Percentiles rank a stretch among this genome's conserved stretches.
phyloP scores from a whole-genome alignment of 2,888 invertebrate species.

The Archips xylosteana region DNA sequence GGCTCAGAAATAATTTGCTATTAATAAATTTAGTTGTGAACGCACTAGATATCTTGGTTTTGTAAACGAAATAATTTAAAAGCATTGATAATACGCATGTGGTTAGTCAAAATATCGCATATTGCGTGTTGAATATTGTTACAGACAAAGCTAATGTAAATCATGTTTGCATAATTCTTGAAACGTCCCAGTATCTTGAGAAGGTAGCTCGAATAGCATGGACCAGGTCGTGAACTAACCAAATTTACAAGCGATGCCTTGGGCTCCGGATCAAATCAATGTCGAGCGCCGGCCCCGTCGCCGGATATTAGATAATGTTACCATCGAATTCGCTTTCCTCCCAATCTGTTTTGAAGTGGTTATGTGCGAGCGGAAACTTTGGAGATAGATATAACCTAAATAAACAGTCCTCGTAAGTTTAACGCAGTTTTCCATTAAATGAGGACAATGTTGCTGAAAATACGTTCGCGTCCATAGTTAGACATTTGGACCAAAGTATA shows the following conservation, averaged over 20 bases:
- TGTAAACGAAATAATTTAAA: not conserved
- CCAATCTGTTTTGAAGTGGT: constrained; percentile 33
- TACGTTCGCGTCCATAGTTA: not conserved
- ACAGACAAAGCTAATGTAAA: not conserved
- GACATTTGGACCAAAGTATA: not conserved
- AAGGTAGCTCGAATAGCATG: not conserved
- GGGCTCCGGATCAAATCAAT: constrained; percentile 24
- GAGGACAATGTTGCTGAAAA: not conserved
- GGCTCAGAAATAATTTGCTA: not conserved
- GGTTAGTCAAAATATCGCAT: too few species aligned
- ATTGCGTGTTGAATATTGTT: too few species aligned
- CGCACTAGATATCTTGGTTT: not conserved
- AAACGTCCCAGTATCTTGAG: not conserved
- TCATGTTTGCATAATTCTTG: not conserved
- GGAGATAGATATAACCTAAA: constrained; percentile 4
- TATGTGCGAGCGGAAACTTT: constrained; percentile 21
- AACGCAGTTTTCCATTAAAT: not conserved
- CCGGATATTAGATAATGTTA: constrained; percentile 38
- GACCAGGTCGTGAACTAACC: not conserved
- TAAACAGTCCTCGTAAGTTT: constrained; percentile 18
- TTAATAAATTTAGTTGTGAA: not conserved
- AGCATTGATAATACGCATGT: not conserved
- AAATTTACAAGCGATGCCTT: constrained; percentile 13
- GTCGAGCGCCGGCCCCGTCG: constrained; percentile 17
- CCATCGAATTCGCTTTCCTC: constrained; percentile 30